A percentile compares a stretch with the other conserved stretches of the same genome.
Evolutionary conservation across 1,140 invertebrate genomes (phyloP).

Genomic region (Drosophila lini): DNA sequence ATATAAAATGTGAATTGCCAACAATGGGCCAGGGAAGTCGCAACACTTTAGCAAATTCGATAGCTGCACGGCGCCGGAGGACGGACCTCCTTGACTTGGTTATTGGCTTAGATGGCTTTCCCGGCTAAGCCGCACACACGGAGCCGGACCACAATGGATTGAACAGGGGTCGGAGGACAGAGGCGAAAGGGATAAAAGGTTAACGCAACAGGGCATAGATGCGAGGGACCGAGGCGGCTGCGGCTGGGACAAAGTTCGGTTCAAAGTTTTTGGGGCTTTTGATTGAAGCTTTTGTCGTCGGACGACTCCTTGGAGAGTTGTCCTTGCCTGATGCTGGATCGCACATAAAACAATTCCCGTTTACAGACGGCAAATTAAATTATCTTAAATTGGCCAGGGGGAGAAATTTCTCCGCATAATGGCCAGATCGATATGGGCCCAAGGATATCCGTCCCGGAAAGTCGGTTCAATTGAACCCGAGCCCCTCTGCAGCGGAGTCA

Average conservation of each 20-base stretch:
- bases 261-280: constrained; percentile 60
- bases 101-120: constrained; percentile 75
- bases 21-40: constrained; percentile 33
- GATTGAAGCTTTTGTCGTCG: constrained; percentile 71
- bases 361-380: constrained; percentile 62
- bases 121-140: constrained; percentile 37
- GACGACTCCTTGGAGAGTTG: constrained; percentile 22
- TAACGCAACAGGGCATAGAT: constrained; percentile 60
- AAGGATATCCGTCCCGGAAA: constrained; percentile 39
- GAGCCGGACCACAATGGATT: constrained; percentile 39
- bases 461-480: constrained; percentile 17
- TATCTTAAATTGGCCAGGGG: constrained; percentile 41
- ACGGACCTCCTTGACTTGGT: constrained; percentile 48
- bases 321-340: constrained; percentile 5
- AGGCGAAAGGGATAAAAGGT: constrained; percentile 62
- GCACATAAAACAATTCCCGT: constrained; percentile 68
- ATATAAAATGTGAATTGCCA: constrained; percentile 47
- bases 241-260: constrained; percentile 38
- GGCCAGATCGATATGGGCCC: constrained; percentile 31
- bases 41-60: constrained; percentile 60
- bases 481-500: constrained; percentile 18
- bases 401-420: constrained; percentile 29
- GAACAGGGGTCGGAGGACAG: constrained; percentile 3
- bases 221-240: neutral
- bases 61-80: constrained; percentile 8